These are phyloP conservation scores for Cabera pusaria DNA, from an alignment of 2,888 invertebrate genomes.

Conservation along the genomic window DNA sequence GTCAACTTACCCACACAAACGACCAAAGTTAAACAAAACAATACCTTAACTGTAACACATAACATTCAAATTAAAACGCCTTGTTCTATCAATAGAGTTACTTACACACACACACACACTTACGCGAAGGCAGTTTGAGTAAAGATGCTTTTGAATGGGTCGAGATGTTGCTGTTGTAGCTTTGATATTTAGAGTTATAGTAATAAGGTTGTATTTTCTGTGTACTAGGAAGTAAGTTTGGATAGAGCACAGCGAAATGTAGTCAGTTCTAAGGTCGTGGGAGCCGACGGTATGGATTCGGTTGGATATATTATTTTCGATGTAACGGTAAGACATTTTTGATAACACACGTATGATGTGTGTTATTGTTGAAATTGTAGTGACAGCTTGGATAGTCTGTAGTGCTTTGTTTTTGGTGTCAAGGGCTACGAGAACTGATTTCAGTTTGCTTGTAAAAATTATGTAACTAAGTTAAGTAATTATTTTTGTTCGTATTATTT, in stretches of 20 bases:
- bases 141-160: slow-evolving; percentile 72
- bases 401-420: no score
- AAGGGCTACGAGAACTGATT: no score
- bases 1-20: slow-evolving; percentile 67
- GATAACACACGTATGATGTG: slow-evolving; percentile 50
- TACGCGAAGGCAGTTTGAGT: slow-evolving; percentile 64
- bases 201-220: slow-evolving; percentile 44
- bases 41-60: slow-evolving; percentile 37
- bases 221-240: slow-evolving; percentile 76
- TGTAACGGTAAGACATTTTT: slow-evolving; percentile 70
- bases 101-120: slow-evolving; percentile 46
- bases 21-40: slow-evolving; percentile 33
- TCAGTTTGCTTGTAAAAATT: no score
- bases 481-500: no score
- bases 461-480: no score
- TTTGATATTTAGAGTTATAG: slow-evolving; percentile 38
- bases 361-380: slow-evolving; percentile 13
- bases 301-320: slow-evolving; percentile 69
- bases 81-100: slow-evolving; percentile 40
- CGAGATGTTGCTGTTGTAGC: slow-evolving; percentile 39
- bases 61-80: slow-evolving; percentile 41
- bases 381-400: slow-evolving; percentile 14
- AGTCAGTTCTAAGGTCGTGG: slow-evolving; percentile 72
- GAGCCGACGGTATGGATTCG: slow-evolving; percentile 66
- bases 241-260: slow-evolving; percentile 76